Conservation (phyloP, 2,113 vertebrate species). For the Steatornis caripensis region DNA sequence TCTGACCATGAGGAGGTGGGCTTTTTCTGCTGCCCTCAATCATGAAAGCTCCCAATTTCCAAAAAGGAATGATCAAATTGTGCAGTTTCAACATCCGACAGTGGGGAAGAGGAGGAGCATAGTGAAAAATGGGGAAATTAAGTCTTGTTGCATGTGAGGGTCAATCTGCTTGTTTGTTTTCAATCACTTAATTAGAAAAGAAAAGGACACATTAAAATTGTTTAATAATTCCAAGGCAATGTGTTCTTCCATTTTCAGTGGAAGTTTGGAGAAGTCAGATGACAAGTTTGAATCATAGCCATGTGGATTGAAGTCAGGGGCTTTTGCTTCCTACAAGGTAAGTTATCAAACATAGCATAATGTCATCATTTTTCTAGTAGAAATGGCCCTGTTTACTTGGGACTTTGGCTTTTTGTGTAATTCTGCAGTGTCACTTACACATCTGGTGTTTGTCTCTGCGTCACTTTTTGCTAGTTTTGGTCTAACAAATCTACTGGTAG, state of each 20-base stretch:
- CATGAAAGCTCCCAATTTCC: background rate
- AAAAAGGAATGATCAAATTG: background rate
- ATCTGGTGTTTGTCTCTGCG: background rate
- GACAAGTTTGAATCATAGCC: background rate
- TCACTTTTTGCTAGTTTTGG: background rate
- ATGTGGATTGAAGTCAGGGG: background rate
- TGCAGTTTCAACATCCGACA: background rate
- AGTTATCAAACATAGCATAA: background rate
- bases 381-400: background rate
- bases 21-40: background rate
- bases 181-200: background rate
- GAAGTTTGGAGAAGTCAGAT: background rate
- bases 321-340: background rate
- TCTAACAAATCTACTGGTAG: background rate
- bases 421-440: background rate
- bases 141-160: background rate
- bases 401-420: background rate
- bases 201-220: background rate
- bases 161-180: background rate
- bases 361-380: background rate
- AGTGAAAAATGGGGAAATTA: background rate
- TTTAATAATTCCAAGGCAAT: background rate
- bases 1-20: background rate
- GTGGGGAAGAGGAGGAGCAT: background rate
- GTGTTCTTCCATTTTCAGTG: background rate